phyloP scores from a whole-genome alignment of 2,888 invertebrate genomes.

The Cerastis rubricosa region DNA sequence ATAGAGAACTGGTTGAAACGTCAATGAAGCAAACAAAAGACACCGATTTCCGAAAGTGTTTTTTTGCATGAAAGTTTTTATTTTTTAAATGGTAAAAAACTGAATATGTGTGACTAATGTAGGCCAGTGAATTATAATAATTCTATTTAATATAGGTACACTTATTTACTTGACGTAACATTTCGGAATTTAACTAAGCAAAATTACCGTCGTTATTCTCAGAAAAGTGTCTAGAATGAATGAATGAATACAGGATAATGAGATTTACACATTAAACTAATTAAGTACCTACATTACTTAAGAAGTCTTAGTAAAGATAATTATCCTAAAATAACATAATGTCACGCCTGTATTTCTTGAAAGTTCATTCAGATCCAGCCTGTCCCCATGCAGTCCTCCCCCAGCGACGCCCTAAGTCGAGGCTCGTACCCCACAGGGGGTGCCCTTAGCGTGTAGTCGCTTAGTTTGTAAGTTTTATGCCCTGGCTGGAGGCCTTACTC shows the following conservation, averaged over 20 bases:
- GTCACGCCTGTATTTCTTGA: not conserved
- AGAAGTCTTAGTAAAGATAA: not conserved
- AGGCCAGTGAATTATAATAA: not conserved
- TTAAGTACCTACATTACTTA: not conserved
- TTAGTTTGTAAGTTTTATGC: no score
- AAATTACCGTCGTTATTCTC: not conserved
- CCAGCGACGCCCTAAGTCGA: no score
- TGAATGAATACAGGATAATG: not conserved
- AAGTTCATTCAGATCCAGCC: no score
- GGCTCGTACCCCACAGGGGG: no score
- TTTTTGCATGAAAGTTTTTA: no score
- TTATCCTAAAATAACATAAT: not conserved
- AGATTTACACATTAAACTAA: not conserved
- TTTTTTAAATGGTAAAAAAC: not conserved
- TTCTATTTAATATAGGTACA: not conserved
- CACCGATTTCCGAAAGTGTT: no score
- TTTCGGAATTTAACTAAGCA: not conserved
- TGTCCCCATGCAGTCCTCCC: no score
- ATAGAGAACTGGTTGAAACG: no score
- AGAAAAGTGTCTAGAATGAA: not conserved
- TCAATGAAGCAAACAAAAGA: no score
- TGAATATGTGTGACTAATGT: not conserved
- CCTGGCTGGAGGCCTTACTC: no score
- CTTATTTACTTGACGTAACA: not conserved
- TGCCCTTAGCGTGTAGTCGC: no score